Percentiles rank a stretch among this genome's conserved stretches.
phyloP scores from a whole-genome alignment of 2,113 vertebrate genomes.

The Vanacampus margaritifer region DNA sequence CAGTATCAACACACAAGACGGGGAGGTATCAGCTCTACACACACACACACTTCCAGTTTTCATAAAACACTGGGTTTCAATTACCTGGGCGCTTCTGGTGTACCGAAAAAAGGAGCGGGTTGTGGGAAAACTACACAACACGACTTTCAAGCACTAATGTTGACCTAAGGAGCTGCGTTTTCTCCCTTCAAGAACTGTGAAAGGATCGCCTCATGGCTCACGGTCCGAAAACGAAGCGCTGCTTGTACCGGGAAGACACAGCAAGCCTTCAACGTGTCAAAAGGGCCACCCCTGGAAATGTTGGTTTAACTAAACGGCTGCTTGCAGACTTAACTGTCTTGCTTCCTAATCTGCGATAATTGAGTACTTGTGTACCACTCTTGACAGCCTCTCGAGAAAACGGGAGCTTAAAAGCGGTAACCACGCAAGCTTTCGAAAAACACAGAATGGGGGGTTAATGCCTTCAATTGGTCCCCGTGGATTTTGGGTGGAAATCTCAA shows the following conservation, averaged over 20 bases:
- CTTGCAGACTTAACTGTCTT: neutral
- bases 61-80: slow-evolving; percentile 58
- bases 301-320: slow-evolving; percentile 32
- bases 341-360: neutral
- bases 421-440: slow-evolving; percentile 14
- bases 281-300: slow-evolving; percentile 31
- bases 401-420: slow-evolving; percentile 1
- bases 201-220: slow-evolving; percentile 68
- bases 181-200: slow-evolving; percentile 50
- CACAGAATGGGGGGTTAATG: slow-evolving; percentile 34
- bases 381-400: neutral
- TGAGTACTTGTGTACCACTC: neutral
- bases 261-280: slow-evolving; percentile 46
- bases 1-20: slow-evolving; percentile 50
- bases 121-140: slow-evolving; percentile 43
- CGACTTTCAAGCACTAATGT: slow-evolving; percentile 63
- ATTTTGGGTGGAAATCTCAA: slow-evolving; percentile 35
- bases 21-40: slow-evolving; percentile 35
- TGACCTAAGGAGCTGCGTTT: slow-evolving; percentile 57
- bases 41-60: slow-evolving; percentile 57
- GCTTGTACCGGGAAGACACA: slow-evolving; percentile 47
- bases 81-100: slow-evolving; percentile 46
- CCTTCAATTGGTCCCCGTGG: slow-evolving; percentile 34
- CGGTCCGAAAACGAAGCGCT: slow-evolving; percentile 33
- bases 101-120: neutral